Base-by-base conservation (phyloP, 2,797 vertebrate species). In the Carduelis carduelis region DNA sequence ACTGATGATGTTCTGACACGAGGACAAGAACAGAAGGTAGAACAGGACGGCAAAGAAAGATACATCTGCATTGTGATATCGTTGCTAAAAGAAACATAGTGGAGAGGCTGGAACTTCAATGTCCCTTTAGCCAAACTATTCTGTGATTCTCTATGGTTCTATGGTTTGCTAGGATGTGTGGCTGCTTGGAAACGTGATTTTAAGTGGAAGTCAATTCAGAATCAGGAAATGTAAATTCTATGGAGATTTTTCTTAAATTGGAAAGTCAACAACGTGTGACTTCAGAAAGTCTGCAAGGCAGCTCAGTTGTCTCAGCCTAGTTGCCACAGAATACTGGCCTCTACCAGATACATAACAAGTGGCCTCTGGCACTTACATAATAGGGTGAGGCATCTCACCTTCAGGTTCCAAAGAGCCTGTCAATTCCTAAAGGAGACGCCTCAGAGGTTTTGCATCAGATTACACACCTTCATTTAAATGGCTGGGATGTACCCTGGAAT, bases 341-440 rank as follows among this genome's bases (percentile, higher is more conserved):
- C 24, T 52, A 8, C 3, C 12, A 49, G 20, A 9, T 2, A 13
- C 4, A 12, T 11, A 27, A 18, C 8, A 28, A 44, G 28, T 30
- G 24, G 4, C 6, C 14, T 71, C 27, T 68, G 4, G 3, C 15
- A 14, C 46, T 34, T 60, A 28, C 7, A 13, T 26, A 21, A 23
- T 1, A 39, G 4, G 1, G 5, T 26, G 57, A 63, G 5, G 5
- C 3, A 35, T 26, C 7, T 52, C 27, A 4, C 18, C 15, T 66
- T 90, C 57, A 79, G 28, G 34, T 61, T 50, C 12, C 27, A 55
- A 56, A 21, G 19, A n/a, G 4, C 2, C 14, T 5, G 11, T 18
- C 41, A 61, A 1, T 72, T 72, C 59, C 55, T 56, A 32, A 57
- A 80, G 19, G 52, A 7, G 12, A 19, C 10, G 2, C 15, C 16